Evolutionary conservation across 2,888 invertebrate genomes (phyloP), one percentile per base, ranked within the genome.

Genomic region (Habroteleia sp.): DNA sequence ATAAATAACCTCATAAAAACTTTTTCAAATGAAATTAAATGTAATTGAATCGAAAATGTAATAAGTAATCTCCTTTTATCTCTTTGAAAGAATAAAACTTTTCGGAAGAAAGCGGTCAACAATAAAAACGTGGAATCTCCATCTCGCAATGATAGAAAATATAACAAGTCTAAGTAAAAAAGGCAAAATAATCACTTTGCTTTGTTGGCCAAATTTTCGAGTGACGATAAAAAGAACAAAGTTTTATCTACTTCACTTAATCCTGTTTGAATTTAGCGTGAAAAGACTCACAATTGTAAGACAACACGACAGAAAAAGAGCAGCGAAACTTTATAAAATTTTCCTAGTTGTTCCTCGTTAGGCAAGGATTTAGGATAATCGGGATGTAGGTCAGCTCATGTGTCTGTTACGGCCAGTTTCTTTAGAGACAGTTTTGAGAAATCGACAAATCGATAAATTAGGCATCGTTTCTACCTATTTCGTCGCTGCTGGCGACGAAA

Each of bases 311-410:
- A 17, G 31, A 68, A 68, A 31, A 74, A 48, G 41, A 54, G 13
- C 27, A 16, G 16, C 8, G 14, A 33, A 68, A 74, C 62, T 68
- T 62, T 80, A 80, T 76, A 77, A 79, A 80, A 77, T 82, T 79
- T 74, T 69, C 50, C 75, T 66, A 77, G 79, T 76, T 68, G 77
- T 73, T 74, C 77, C 82, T 79, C 77, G 81, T 84, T 83, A 81
- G 81, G 78, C 77, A 78, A 78, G 81, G 83, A 82, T 83, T 84
- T 83, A 80, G 76, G 69, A 76, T 77, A 73, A 77, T 68, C 56
- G 50, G 56, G 46, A 76, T 71, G 41, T 69, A 78, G 76, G 69
- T 78, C 68, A 41, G 42, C 25, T 27, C 23, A 41, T 50, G 66
- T 62, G 42, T 27, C 13, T 13, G 11, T 42, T 56, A 39, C 54